Base-by-base conservation (phyloP, 1,140 invertebrate genomes). In the Dinothrombium tinctorium region DNA sequence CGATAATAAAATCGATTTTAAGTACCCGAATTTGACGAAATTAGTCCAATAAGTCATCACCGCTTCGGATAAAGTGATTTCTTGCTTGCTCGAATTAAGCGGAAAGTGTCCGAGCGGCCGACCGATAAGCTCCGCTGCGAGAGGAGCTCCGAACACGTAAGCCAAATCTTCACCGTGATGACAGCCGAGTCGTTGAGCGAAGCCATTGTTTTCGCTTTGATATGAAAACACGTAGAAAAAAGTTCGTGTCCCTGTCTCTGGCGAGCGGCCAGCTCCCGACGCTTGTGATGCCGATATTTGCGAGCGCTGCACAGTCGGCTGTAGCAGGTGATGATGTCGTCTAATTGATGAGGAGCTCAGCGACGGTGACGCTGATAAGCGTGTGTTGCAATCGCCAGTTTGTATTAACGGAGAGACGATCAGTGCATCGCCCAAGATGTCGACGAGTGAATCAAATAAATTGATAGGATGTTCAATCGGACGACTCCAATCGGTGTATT, bases 401-500 rank as follows among this genome's bases (percentile, higher is more conserved):
- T 83, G 72, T 6, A 92, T 72, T 17, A 89, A 70, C 0, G 89
- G 89, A 3, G 86, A 82, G 1, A 90, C 82, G 22, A 81, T 76
- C 50, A 84, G 75, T 2, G 82, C 89, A 56, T 98, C 92, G 28
- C 78, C 80, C 1, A 98, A 60, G 2, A 89, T 78, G 55, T 90
- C 82, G 31, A 95, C 62, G 0, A 87, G 84, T 58, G 42, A 82
- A 57, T 95, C 84, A 29, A 89, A 69, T 0, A 87, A 78, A 59
- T 78, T 80, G 48, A 84, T 76, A 20, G 83, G 82, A 69, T 89
- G 81, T 53, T 84, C 79, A 7, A 83, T 72, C 2, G 84, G 81
- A 48, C 77, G 67, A 53, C 89, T 82, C 87, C 87, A 94, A 56
- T 94, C 84, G 2, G 83, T 92, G 58, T 96, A 98, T 56, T 95